phyloP scores from a whole-genome alignment of 2,888 invertebrate species.

The Drosophila paramelanica region DNA sequence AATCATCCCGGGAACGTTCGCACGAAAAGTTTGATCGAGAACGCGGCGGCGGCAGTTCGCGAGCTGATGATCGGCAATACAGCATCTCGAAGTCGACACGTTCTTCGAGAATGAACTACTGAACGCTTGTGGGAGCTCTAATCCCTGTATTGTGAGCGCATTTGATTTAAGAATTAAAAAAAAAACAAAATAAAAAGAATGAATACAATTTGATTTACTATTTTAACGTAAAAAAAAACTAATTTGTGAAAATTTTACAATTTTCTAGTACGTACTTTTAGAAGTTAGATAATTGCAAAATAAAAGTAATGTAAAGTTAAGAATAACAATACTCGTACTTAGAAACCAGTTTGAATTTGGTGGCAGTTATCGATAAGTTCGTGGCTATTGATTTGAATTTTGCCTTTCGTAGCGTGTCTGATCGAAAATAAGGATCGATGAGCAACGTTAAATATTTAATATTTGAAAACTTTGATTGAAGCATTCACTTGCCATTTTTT shows the following conservation, averaged over 20 bases:
- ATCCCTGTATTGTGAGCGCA: conserved; percentile 43
- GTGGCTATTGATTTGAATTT: background rate
- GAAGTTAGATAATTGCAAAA: conserved; percentile 24
- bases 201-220: conserved; percentile 33
- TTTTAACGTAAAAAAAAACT: conserved; percentile 33
- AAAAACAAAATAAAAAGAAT: conserved; percentile 26
- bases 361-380: background rate
- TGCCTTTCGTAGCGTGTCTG: background rate
- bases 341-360: background rate
- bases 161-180: conserved; percentile 54
- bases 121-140: conserved; percentile 14
- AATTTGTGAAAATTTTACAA: conserved; percentile 54
- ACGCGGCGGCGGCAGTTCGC: conserved; percentile 62
- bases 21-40: conserved; percentile 89
- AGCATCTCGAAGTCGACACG: conserved; percentile 87
- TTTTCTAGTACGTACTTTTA: conserved; percentile 52
- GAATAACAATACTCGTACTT: background rate
- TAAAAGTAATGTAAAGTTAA: conserved; percentile 47
- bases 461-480: background rate
- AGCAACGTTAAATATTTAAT: background rate
- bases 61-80: conserved; percentile 89
- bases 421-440: conserved; percentile 2
- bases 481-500: background rate
- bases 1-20: conserved; percentile 92
- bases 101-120: conserved; percentile 73